phyloP scores from a whole-genome alignment of 2,113 vertebrate genomes.

The Archilochus colubris region DNA sequence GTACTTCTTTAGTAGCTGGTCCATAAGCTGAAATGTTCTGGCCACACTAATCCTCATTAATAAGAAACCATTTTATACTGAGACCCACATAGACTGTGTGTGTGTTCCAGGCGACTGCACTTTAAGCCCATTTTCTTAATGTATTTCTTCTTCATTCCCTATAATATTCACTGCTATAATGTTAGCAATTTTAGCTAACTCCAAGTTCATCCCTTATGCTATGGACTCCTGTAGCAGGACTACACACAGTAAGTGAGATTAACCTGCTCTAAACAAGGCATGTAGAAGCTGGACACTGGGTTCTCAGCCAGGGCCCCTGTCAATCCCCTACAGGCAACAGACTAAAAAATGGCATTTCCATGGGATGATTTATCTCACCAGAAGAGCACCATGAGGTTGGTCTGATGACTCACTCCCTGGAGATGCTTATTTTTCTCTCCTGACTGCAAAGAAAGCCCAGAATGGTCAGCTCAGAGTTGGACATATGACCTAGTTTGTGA shows the following conservation, averaged over 20 bases:
- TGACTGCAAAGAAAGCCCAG: background rate
- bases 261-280: background rate
- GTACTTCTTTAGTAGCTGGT: background rate
- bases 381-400: background rate
- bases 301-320: background rate
- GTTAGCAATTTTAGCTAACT: background rate
- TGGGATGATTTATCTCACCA: background rate
- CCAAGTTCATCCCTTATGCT: background rate
- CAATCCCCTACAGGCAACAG: background rate
- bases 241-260: background rate
- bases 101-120: background rate
- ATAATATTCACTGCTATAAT: background rate
- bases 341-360: background rate
- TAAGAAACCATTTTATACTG: conserved; percentile 30
- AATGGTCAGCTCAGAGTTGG: background rate
- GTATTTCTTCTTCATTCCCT: background rate
- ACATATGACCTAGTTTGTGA: background rate
- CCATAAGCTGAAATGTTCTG: conserved; percentile 23
- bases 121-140: background rate
- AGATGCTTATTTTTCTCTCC: background rate
- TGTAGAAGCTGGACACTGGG: background rate
- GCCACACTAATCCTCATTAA: conserved; percentile 46
- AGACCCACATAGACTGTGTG: background rate
- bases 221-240: background rate
- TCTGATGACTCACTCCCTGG: background rate